Evolutionary conservation across 2,797 vertebrate genomes (phyloP).

Genomic region (Falco biarmicus): DNA sequence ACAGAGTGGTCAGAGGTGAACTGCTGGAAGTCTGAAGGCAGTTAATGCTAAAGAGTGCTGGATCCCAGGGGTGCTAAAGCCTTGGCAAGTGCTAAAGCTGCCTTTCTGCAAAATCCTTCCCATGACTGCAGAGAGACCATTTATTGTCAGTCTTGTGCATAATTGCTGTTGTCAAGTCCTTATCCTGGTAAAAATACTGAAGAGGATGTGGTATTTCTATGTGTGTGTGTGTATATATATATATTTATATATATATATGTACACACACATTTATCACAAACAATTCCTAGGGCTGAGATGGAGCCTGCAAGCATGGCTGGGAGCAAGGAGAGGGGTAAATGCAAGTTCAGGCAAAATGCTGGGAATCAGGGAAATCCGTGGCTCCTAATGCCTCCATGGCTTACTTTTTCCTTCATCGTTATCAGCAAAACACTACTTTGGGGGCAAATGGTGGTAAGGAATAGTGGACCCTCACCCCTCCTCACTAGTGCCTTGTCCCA

Average conservation of each 20-base stretch:
- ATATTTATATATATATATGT: neutral
- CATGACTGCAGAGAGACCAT: neutral
- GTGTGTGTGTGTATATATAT: too few relatives aligned
- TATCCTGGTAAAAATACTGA: neutral
- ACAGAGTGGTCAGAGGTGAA: neutral
- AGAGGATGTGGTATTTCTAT: neutral
- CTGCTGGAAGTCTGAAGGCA: neutral
- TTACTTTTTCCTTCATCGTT: neutral
- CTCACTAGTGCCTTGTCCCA: neutral
- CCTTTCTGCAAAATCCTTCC: neutral
- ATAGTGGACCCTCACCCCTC: neutral
- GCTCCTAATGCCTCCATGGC: neutral
- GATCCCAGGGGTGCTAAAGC: neutral
- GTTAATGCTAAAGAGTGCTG: neutral
- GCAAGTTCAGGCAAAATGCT: neutral
- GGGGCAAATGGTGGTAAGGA: neutral
- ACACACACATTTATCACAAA: neutral
- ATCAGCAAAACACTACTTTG: neutral
- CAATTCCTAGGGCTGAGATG: neutral
- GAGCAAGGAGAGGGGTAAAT: neutral
- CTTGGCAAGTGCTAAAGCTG: neutral
- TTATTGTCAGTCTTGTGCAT: neutral
- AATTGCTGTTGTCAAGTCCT: neutral
- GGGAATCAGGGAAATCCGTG: neutral
- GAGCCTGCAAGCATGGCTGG: neutral